Conservation (phyloP, 2,113 vertebrate genomes). For the Pyxicephalus adspersus region DNA sequence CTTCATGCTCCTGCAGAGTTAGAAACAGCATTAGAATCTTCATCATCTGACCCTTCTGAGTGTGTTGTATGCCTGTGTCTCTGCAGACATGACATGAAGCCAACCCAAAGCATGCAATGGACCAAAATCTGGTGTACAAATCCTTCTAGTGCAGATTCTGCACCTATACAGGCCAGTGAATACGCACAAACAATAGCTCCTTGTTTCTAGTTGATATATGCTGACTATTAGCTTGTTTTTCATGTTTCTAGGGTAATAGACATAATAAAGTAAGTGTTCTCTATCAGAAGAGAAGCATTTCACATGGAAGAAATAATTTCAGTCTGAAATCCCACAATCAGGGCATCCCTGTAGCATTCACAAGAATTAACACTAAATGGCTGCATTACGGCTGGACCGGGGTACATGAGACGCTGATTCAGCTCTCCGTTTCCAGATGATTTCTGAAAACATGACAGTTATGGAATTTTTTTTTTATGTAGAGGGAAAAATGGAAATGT, state of each 20-base stretch:
- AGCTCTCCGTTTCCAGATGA: not conserved
- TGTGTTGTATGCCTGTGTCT: no score
- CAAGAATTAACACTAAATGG: not conserved
- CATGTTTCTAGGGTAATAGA: constrained; percentile 7
- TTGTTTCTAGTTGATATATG: not conserved
- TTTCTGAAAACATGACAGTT: not conserved
- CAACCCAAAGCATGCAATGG: no score
- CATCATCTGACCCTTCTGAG: no score
- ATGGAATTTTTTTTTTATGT: no score
- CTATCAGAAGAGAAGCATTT: not conserved
- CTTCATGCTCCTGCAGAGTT: no score
- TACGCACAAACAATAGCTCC: not conserved
- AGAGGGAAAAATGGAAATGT: no score
- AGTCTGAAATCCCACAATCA: constrained; percentile 7
- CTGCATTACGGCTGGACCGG: not conserved
- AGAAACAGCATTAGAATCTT: no score
- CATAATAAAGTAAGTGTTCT: not conserved
- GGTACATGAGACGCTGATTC: not conserved
- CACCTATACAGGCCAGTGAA: no score
- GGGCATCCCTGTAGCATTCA: not conserved
- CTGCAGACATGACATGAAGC: no score
- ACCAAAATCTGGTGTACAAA: no score
- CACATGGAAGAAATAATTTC: constrained; percentile 12
- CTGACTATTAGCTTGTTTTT: not conserved
- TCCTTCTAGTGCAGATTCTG: no score